Base-by-base conservation (phyloP, 2,113 vertebrate genomes). In the Hypomesus transpacificus region DNA sequence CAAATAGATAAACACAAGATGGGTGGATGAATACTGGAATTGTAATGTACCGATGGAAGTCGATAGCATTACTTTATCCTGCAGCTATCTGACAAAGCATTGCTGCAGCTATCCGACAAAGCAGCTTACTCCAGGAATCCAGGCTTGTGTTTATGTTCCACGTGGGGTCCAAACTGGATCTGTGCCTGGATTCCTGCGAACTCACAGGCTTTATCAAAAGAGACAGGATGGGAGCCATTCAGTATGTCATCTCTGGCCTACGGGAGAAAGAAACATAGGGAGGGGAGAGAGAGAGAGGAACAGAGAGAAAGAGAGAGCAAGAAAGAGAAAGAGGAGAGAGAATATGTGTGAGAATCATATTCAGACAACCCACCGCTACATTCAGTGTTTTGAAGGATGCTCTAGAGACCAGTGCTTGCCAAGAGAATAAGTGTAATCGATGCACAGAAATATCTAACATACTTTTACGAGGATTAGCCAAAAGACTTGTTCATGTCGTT, bases 181-280 rank as follows among this genome's bases (percentile, higher is more conserved):
- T 99, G 97, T 54, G 95, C 95, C 92, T 99, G 97, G 84, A 99
- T 96, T 65, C 96, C 97, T 24, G 94, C 95, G 68, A 99, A 99
- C 88, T 99, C 97, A 18, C 96, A 98, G 28, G 96, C 97, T 89
- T 99, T 99, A 85, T 99, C 97, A 71, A 99, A 99, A 87, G 97
- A 99, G 65, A 99, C 97, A 0, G 97, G 97, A 82, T 99, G 97
- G 79, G 97, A 99, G 68, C 97, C 97, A 14, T 99, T 99, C 83
- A 99, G 89, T 86, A 99, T 99, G 88, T 99, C 97, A 87, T 99
- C 97, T 70, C 97, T 93, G 66, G 97, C 97, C 97, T 99, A 77
- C 17, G 22, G 18, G 69, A 28, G 51, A 62, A n/a, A 14, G 26
- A 46, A 14, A 76, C 64, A 39, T 74, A 24, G 72, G 11, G 71